Conservation (phyloP, 2,797 vertebrate genomes). For the Rousettus madagascariensis region DNA sequence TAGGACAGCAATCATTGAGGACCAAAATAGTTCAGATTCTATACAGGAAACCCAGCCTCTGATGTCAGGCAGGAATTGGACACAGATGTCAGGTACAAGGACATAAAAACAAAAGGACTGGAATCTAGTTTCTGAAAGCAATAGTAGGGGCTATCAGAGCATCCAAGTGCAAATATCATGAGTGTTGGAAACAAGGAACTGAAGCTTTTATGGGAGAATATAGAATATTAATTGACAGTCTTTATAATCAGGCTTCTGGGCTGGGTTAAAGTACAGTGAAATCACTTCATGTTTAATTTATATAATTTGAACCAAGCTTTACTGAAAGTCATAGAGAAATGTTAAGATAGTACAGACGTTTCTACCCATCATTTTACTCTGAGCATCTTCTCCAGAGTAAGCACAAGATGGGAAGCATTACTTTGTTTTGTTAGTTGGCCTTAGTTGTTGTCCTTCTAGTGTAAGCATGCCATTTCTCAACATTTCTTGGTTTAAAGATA, state of each 20-base stretch:
- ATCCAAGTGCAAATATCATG: not conserved
- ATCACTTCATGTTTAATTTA: not conserved
- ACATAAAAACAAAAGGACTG: not conserved
- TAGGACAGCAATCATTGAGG: not conserved
- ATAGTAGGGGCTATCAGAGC: not conserved
- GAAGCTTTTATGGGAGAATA: not conserved
- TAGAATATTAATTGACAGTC: not conserved
- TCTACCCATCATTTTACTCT: not conserved
- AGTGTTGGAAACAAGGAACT: not conserved
- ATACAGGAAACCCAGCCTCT: not conserved
- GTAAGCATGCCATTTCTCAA: not conserved
- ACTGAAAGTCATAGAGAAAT: not conserved
- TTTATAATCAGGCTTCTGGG: not conserved
- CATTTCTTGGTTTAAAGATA: slow-evolving; percentile 4
- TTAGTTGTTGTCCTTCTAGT: not conserved
- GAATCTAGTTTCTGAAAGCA: not conserved
- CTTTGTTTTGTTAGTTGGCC: not conserved
- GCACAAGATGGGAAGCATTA: not conserved
- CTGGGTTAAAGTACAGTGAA: not conserved
- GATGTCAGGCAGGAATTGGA: not conserved
- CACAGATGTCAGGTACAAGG: not conserved
- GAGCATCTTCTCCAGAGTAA: not conserved
- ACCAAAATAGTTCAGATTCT: not conserved
- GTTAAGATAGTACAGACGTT: not conserved
- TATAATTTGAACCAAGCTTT: not conserved